These are phyloP conservation scores for Drosophila mauritiana DNA, from an alignment of 1,140 invertebrate species.

Conservation along the genomic window DNA sequence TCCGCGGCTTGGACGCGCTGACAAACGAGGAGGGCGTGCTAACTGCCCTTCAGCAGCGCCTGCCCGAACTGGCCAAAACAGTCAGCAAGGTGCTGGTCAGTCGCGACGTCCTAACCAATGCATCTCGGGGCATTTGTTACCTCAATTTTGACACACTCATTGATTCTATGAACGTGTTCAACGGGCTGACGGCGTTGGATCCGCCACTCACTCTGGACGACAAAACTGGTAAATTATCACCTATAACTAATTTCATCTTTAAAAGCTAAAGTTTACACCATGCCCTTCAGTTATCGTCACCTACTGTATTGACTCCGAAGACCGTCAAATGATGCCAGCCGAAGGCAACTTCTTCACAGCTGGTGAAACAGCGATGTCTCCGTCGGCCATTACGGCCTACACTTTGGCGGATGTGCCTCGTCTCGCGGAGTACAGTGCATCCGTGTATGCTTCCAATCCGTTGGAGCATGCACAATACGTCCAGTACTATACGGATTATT, in stretches of 20 bases:
- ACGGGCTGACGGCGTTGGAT: slow-evolving; percentile 87
- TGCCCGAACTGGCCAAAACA: slow-evolving; percentile 88
- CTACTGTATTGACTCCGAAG: slow-evolving; percentile 72
- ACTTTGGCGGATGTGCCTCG: slow-evolving; percentile 89
- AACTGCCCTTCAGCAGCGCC: slow-evolving; percentile 88
- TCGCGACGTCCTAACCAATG: slow-evolving; percentile 91
- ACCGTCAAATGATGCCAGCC: slow-evolving; percentile 36
- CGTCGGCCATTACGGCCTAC: slow-evolving; percentile 82
- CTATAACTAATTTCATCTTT: neutral
- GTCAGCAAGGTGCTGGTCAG: slow-evolving; percentile 91
- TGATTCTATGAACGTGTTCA: slow-evolving; percentile 92
- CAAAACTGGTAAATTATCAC: slow-evolving; percentile 86
- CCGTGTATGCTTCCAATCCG: slow-evolving; percentile 90
- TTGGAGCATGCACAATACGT: slow-evolving; percentile 90
- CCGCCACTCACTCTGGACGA: slow-evolving; percentile 88
- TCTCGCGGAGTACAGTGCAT: slow-evolving; percentile 92
- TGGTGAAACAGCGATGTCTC: slow-evolving; percentile 21
- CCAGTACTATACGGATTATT: slow-evolving; percentile 93
- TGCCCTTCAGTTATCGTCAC: slow-evolving; percentile 51
- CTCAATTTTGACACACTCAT: slow-evolving; percentile 93
- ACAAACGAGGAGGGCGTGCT: slow-evolving; percentile 94
- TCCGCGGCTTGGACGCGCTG: slow-evolving; percentile 93
- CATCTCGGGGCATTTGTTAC: slow-evolving; percentile 93
- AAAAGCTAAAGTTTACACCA: neutral
- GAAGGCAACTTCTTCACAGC: slow-evolving; percentile 15